phyloP scores from a whole-genome alignment of 2,888 invertebrate genomes.

The Autographa pulchrina region DNA sequence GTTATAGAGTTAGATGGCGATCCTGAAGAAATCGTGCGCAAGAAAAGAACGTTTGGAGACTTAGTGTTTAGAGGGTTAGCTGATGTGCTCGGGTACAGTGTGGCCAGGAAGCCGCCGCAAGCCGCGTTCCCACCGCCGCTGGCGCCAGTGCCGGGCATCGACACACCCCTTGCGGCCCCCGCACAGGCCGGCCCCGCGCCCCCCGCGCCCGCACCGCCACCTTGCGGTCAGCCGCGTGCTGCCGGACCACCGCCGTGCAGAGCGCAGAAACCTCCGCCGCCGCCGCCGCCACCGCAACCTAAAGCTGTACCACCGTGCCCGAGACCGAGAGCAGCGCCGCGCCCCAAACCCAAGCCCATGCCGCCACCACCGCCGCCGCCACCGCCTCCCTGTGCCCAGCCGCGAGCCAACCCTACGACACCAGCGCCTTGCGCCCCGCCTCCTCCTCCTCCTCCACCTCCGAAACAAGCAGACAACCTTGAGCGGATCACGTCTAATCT shows the following conservation, averaged over 20 bases:
- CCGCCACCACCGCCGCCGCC: slow-evolving; percentile 71
- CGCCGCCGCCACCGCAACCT: slow-evolving; percentile 69
- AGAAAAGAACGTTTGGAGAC: slow-evolving; percentile 86
- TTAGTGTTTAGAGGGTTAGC: slow-evolving; percentile 87
- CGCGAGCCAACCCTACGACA: slow-evolving; percentile 80
- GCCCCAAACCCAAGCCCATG: slow-evolving; percentile 68
- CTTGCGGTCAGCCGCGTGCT: slow-evolving; percentile 65
- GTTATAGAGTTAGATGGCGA: slow-evolving; percentile 69
- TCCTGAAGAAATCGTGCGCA: slow-evolving; percentile 81
- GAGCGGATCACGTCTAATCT: slow-evolving; percentile 82
- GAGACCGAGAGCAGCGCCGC: slow-evolving; percentile 75
- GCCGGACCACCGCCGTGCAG: slow-evolving; percentile 61
- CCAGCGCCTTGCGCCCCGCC: slow-evolving; percentile 76
- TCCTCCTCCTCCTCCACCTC: slow-evolving; percentile 69
- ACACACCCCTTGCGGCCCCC: slow-evolving; percentile 69
- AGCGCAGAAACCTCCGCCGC: slow-evolving; percentile 47
- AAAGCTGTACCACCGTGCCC: slow-evolving; percentile 78
- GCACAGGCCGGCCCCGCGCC: slow-evolving; percentile 64
- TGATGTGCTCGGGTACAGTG: slow-evolving; percentile 84
- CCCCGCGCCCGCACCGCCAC: slow-evolving; percentile 61
- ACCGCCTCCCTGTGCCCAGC: slow-evolving; percentile 76
- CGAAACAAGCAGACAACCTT: slow-evolving; percentile 73
- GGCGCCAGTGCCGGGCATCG: slow-evolving; percentile 82
- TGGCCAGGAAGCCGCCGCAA: slow-evolving; percentile 79
- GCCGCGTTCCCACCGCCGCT: slow-evolving; percentile 83